Base-by-base conservation (phyloP, 2,888 invertebrate genomes). In the Euproctis similis region DNA sequence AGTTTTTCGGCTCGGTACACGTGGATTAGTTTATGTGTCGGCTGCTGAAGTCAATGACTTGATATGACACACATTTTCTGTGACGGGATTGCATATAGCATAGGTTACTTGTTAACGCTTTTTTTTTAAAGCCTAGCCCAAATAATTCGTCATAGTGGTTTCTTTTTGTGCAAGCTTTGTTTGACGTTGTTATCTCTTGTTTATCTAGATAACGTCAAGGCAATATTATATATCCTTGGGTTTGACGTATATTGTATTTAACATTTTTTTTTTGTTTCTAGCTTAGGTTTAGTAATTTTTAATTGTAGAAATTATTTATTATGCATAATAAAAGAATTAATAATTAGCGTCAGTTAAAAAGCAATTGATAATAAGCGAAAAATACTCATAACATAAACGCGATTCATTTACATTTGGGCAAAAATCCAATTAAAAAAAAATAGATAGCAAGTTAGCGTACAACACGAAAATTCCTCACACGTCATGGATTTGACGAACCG, bases 31-130 rank as follows among this genome's bases (percentile, higher is more conserved):
- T 78, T 82, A 82, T 80, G 72, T 70, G 66, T 64, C 36, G 22
- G 22, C 36, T 36, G 34, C 38, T 36, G 59, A 63, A 71, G 81
- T 81, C 82, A 76, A 66, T 82, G 82, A 82, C 81, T 71, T 70
- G 68, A 62, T 72, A 63, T 86, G 85, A 85, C 85, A 86, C 65
- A 84, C 81, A 85, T 84, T 81, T 80, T 64, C 65, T 62, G 51
- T 70, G 76, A 72, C 72, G 65, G 72, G 59, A 61, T 65, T 61
- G 58, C 65, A 69, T 69, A 71, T 67, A 64, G 59, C 63, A 56
- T 57, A 57, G 59, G 59, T 70, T 67, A 34, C 39, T 36, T 31
- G 29, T 9, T 20, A 60, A 63, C 67, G n/a, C 11, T 21, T 9
- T 65, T 61, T 62, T 60, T 59, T 53, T 53, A 46, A 49, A 52